Evolutionary conservation across 1,140 invertebrate species (phyloP).

Genomic region (Drosophila seguyi): DNA sequence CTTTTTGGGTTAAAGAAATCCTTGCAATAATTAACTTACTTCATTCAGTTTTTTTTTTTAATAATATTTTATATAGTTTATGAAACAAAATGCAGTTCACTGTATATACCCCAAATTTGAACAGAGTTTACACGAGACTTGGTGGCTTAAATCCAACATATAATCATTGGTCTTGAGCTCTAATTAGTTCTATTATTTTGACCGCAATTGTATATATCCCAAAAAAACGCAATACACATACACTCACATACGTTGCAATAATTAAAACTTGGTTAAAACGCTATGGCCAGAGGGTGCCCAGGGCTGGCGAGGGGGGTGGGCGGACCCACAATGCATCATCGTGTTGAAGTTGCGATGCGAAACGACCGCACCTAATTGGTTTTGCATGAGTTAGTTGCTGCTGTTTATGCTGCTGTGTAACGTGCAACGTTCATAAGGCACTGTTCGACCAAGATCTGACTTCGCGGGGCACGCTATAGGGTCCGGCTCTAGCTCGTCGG

Average conservation of each 20-base stretch:
- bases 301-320: neutral
- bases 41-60: too few relatives aligned
- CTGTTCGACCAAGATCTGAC: too few relatives aligned
- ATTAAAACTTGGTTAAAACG: slow-evolving; percentile 56
- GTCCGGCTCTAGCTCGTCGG: too few relatives aligned
- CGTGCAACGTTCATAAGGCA: too few relatives aligned
- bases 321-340: slow-evolving; percentile 38
- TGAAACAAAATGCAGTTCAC: neutral
- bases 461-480: too few relatives aligned
- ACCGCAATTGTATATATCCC: slow-evolving; percentile 2
- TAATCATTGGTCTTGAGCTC: neutral
- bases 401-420: slow-evolving; percentile 12
- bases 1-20: neutral
- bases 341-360: slow-evolving; percentile 71
- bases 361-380: slow-evolving; percentile 76
- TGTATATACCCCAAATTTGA: neutral
- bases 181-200: slow-evolving; percentile 1
- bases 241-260: slow-evolving; percentile 32
- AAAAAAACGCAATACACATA: slow-evolving; percentile 1
- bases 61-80: neutral
- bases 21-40: too few relatives aligned
- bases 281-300: neutral
- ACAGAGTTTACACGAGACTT: accelerated
- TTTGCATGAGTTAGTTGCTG: slow-evolving; percentile 69
- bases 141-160: neutral